Percentiles rank a stretch among this genome's conserved stretches.
These are phyloP conservation scores for Lymantria monacha DNA, from an alignment of 2,888 invertebrate genomes.

Conservation along the genomic window DNA sequence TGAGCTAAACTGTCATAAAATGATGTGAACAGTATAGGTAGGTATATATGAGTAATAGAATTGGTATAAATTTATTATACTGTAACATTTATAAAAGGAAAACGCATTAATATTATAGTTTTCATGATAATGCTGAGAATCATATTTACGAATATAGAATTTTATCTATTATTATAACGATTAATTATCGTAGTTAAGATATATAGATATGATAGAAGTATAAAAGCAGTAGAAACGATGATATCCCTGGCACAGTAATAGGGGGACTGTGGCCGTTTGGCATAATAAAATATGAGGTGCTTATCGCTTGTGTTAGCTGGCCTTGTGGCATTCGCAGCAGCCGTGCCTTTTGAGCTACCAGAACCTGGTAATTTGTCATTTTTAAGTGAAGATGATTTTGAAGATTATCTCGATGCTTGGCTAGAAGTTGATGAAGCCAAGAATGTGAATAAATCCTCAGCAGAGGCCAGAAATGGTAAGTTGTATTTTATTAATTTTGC, in stretches of 20 bases:
- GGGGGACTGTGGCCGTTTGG: not conserved
- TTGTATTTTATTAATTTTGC: not conserved
- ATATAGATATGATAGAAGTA: not conserved
- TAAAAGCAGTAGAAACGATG: not conserved
- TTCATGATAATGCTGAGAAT: not conserved
- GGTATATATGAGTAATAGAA: too few relatives aligned
- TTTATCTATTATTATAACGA: not conserved
- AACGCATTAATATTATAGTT: not conserved
- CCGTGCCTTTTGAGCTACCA: conserved; percentile 44
- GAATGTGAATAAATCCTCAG: conserved; percentile 39
- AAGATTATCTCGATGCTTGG: conserved; percentile 72
- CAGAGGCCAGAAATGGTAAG: conserved; percentile 47
- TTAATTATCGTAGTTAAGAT: not conserved
- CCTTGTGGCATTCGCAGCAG: conserved; percentile 35
- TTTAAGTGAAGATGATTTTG: conserved; percentile 70
- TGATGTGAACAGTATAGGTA: too few relatives aligned
- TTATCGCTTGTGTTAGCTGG: conserved; percentile 31
- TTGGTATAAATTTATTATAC: too few relatives aligned
- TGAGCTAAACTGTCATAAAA: too few relatives aligned
- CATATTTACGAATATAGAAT: not conserved
- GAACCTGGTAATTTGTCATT: conserved; percentile 63
- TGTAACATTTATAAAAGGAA: not conserved
- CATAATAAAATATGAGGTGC: not conserved
- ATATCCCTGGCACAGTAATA: not conserved
- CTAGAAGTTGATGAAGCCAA: conserved; percentile 54